Base-by-base conservation (phyloP, 2,113 vertebrate genomes). In the Cynopterus brachyotis region DNA sequence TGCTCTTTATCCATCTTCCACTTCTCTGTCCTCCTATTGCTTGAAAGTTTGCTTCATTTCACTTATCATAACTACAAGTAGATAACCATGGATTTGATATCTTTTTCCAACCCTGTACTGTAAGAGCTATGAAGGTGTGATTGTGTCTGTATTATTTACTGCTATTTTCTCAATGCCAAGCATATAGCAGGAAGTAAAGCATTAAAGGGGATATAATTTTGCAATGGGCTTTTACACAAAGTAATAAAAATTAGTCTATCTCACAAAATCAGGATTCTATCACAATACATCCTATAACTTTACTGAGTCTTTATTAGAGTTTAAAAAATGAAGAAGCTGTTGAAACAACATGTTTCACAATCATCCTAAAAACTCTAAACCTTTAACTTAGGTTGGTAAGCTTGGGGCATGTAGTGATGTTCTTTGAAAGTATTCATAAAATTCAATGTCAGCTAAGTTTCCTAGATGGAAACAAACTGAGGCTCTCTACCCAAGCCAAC, bases 391-490 rank as follows among this genome's bases (percentile, higher is more conserved):
- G 69, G 62, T 30, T 90, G 55, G 47, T 75, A 76, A 96, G 24
- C n/a, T 75, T 62, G 72, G 19, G 57, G 73, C 55, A 64, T 12
- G 37, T 4, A 83, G 37, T 50, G n/a, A 92, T 57, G 45, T 30
- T 94, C 50, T 80, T 32, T 90, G 40, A 92, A 96, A 95, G 83
- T 53, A 96, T 76, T 84, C 66, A 64, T 4, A 35, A 86, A 87
- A 91, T 80, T 95, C n/a, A 85, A 26, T 42, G 55, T 83, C 79
- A 96, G 42, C n/a, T 88, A 95, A 83, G 22, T 80, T 95, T 96
- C 72, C 45, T 84, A 53, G 60, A 82, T 82, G 28, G 57, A 95
- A 89, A 82, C 37, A 97, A 69, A 82, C 7, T n/a, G 53, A 86
- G 26, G 17, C 17, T 78, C 73, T 92, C 80, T 94, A 93, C 22